Evolutionary conservation across 1,140 invertebrate species (phyloP).

Genomic region (Yoshiicerus persimilis): DNA sequence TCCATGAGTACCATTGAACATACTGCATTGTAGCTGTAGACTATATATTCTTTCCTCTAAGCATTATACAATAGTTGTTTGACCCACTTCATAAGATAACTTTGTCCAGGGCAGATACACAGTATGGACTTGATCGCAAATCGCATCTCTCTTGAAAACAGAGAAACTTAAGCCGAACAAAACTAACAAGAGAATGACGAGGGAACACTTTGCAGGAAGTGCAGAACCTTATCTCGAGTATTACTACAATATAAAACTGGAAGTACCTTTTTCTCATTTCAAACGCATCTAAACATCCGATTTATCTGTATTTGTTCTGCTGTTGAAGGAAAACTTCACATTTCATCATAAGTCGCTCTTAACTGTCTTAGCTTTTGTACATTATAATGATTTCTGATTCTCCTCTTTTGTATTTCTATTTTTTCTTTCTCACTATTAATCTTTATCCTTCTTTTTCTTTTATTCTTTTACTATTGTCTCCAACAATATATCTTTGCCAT

Average conservation of each 20-base stretch:
- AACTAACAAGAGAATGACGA: not conserved
- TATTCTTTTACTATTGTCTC: not conserved
- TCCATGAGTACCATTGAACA: not conserved
- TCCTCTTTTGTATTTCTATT: not conserved
- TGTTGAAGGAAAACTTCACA: not conserved
- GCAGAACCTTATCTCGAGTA: not conserved
- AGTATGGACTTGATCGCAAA: not conserved
- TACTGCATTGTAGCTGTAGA: too few species aligned
- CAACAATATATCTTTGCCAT: not conserved
- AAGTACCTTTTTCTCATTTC: not conserved
- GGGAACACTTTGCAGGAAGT: not conserved
- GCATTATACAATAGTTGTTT: not conserved
- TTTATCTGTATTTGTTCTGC: not conserved
- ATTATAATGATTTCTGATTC: conserved; percentile 3
- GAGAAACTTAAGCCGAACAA: not conserved
- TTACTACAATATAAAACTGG: too few species aligned
- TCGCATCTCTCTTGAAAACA: not conserved
- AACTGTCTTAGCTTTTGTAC: not conserved
- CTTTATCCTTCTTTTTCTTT: not conserved
- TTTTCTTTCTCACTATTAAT: not conserved
- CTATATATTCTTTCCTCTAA: not conserved
- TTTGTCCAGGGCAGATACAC: not conserved
- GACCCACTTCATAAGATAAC: not conserved
- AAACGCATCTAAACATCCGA: not conserved
- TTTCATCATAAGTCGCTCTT: not conserved